Percentiles rank a stretch among this genome's conserved stretches.
Evolutionary conservation across 2,888 invertebrate species (phyloP).

Genomic region (Scaptomyza reducta): DNA sequence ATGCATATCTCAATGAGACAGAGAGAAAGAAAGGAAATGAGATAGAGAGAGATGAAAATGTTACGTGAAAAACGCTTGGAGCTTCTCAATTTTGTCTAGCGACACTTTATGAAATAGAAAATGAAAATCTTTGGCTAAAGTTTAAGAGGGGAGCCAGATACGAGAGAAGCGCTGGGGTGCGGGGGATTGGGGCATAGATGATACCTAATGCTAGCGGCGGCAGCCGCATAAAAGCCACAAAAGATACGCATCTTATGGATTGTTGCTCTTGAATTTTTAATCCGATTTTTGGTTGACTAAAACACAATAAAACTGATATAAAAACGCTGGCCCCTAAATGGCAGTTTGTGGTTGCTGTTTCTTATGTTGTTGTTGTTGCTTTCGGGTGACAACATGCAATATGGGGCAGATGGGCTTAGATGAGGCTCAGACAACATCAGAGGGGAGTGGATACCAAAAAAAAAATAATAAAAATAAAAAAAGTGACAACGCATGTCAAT

Average conservation of each 20-base stretch:
- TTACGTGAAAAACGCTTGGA: conserved; percentile 45
- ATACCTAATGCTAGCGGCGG: conserved; percentile 36
- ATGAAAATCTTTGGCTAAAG: conserved; percentile 49
- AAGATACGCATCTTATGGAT: conserved; percentile 69
- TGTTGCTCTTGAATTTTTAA: conserved; percentile 62
- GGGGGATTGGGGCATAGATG: background rate
- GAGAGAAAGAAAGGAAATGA: background rate
- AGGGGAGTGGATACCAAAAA: background rate
- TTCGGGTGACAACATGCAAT: conserved; percentile 43
- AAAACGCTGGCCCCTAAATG: conserved; percentile 13
- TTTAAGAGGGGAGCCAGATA: background rate
- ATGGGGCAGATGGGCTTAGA: conserved; percentile 1
- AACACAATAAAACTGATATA: conserved; percentile 70
- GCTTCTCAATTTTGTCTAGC: conserved; percentile 45
- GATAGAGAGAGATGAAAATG: conserved; percentile 2
- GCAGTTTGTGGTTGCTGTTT: background rate
- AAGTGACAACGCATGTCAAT: conserved; percentile 66
- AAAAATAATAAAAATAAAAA: background rate
- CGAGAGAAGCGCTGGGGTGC: background rate
- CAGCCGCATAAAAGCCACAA: conserved; percentile 59
- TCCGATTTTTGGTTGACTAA: conserved; percentile 61
- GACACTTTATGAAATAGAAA: conserved; percentile 63
- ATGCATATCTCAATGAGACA: conserved; percentile 61
- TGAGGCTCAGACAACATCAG: background rate
- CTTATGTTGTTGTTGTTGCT: conserved; percentile 20